Conservation (phyloP, 1,140 invertebrate genomes). For the Delia radicum region DNA sequence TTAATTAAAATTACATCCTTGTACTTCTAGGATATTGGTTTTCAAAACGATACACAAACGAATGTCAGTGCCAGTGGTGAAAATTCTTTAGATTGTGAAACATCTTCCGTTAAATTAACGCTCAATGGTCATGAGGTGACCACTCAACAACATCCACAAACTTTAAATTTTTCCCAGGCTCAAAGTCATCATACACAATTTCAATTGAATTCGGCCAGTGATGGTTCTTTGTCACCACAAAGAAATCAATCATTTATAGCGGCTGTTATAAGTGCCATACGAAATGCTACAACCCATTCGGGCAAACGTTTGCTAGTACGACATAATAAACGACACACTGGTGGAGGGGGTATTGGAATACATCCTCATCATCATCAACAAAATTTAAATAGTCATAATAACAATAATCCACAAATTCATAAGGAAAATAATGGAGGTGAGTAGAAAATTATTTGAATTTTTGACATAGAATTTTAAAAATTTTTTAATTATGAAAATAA, state of each 20-base stretch:
- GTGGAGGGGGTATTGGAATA: neutral
- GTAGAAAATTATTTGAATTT: neutral
- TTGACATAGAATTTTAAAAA: too few species aligned
- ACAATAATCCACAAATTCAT: conserved; percentile 2
- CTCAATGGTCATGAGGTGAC: conserved; percentile 7
- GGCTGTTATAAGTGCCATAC: conserved; percentile 69
- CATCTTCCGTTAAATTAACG: neutral
- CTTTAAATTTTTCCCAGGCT: neutral
- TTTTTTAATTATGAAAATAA: too few species aligned
- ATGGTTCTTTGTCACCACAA: conserved; percentile 62
- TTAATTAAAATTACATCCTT: conserved; percentile 1
- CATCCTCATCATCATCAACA: neutral
- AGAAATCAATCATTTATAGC: conserved; percentile 66
- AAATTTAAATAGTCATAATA: conserved; percentile 5
- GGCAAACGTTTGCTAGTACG: conserved; percentile 46
- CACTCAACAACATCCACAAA: conserved; percentile 13
- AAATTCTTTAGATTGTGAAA: conserved; percentile 55
- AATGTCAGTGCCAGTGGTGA: conserved; percentile 55
- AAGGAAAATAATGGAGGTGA: conserved; percentile 26
- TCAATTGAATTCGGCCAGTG: conserved; percentile 52
- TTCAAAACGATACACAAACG: conserved; percentile 72
- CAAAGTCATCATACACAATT: neutral
- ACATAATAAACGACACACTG: conserved; percentile 24
- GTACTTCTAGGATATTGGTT: conserved; percentile 65
- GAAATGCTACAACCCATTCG: conserved; percentile 61